Evolutionary conservation across 1,140 invertebrate genomes (phyloP).

Genomic region (Trachelipus rathkii): DNA sequence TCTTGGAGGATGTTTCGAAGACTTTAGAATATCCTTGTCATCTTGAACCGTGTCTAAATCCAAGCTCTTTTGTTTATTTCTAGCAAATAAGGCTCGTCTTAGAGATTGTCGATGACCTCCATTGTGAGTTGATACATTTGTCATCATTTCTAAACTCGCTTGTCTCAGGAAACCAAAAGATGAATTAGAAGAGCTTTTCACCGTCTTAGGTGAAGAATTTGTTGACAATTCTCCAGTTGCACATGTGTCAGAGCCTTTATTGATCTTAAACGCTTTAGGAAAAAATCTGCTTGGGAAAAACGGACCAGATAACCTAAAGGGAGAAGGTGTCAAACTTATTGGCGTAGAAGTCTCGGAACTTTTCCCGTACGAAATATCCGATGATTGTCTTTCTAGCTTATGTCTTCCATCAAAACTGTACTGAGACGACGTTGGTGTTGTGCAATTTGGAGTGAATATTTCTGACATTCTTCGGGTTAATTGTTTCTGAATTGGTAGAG

Average conservation of each 20-base stretch:
- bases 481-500: constrained; percentile 33
- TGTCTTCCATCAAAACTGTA: constrained; percentile 23
- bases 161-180: neutral
- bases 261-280: neutral
- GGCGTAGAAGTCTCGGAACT: constrained; percentile 3
- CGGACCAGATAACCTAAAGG: neutral
- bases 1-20: constrained; percentile 21
- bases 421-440: constrained; percentile 16
- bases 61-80: constrained; percentile 40
- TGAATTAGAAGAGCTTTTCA: neutral
- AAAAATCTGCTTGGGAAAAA: neutral
- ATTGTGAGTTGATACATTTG: neutral
- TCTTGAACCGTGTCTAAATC: constrained; percentile 34
- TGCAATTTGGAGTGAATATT: constrained; percentile 31
- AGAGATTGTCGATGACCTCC: constrained; percentile 29
- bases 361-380: constrained; percentile 26
- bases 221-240: neutral
- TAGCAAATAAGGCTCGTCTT: constrained; percentile 33
- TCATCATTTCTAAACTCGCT: neutral
- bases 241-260: neutral
- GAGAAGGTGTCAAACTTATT: neutral
- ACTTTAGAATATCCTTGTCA: neutral
- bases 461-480: constrained; percentile 44
- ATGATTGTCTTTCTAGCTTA: constrained; percentile 32
- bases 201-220: neutral